Evolutionary conservation across 2,888 invertebrate genomes (phyloP).

Genomic region (Slavum lentiscoides): DNA sequence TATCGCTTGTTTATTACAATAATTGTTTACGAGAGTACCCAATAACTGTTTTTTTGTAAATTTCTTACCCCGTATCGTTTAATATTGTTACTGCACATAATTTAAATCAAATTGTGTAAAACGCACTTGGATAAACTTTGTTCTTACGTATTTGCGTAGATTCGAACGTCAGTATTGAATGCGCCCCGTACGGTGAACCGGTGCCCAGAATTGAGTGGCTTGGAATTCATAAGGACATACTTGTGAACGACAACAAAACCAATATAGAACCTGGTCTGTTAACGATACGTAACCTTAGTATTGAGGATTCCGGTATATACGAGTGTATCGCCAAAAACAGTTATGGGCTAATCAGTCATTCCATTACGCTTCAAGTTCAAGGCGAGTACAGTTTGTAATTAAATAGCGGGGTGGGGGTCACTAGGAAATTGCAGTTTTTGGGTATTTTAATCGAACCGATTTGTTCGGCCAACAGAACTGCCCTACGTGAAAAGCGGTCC

Average conservation of each 20-base stretch:
- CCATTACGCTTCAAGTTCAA: conserved; percentile 60
- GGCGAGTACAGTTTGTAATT: conserved; percentile 57
- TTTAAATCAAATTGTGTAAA: too few relatives aligned
- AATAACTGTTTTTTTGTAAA: not conserved
- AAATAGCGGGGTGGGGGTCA: too few relatives aligned
- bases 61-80: too few relatives aligned
- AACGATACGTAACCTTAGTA: conserved; percentile 65
- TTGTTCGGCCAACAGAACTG: conserved; percentile 58
- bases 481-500: conserved; percentile 60
- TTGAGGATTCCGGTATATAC: conserved; percentile 75
- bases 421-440: too few relatives aligned
- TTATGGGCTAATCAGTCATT: conserved; percentile 66
- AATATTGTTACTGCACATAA: too few relatives aligned
- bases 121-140: too few relatives aligned
- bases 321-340: conserved; percentile 70
- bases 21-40: too few relatives aligned
- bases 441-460: not conserved
- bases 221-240: conserved; percentile 64
- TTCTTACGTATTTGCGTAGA: conserved; percentile 61
- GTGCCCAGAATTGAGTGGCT: conserved; percentile 70
- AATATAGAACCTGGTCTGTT: conserved; percentile 63
- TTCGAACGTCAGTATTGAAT: conserved; percentile 71
- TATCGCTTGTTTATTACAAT: not conserved
- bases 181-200: conserved; percentile 72
- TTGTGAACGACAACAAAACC: conserved; percentile 63